Base-by-base conservation (phyloP, 35 echinoderm and acorn worm genomes). In the Lytechinus pictus region DNA sequence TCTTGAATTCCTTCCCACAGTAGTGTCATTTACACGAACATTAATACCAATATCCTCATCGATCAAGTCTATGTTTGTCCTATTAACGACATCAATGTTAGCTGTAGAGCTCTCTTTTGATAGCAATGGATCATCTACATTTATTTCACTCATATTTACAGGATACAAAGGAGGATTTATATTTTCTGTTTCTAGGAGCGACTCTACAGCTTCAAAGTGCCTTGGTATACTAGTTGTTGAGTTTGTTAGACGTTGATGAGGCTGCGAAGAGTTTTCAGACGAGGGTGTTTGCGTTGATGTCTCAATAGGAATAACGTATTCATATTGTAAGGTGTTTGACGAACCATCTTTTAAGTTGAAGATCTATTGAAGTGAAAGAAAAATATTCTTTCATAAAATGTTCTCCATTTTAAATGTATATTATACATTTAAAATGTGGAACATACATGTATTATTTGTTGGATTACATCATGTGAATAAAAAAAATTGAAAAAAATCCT, bases 271-370 rank as follows among this genome's bases (percentile, higher is more conserved):
- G 52, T 90, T 90, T 90, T 90, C 29, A 5, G 52, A 21, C 14
- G 12, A 24, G 29, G 92, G 92, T 10, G 54, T 11, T 93, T 13
- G 13, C 13, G 92, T 93, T 28, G 92, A 93, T 54, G 92, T 57
- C 52, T 57, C 54, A 27, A 93, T 54, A 24, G 92, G 92, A 24
- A 93, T 93, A 16, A 93, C 92, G 28, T 93, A 93, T 54, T 93
- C 54, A 24, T 93, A 93, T 19, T 57, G 92, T 93, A 93, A 27
- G 9, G 92, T 93, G 28, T 54, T 93, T 27, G 52, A 55, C 0
- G 92, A 54, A 27, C 27, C 92, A 24, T 93, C n/a, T 57, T 53
- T 54, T 27, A 93, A 24, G n/a, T 27, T 93, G 10, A 93, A 54
- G 52, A 90, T 90, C 88, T 90, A 54, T 14, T 13, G 24, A 11